These are phyloP conservation scores for Epizoanthus fatuus DNA, from an alignment of 92 coral and sea anemone genomes.

Conservation along the genomic window DNA sequence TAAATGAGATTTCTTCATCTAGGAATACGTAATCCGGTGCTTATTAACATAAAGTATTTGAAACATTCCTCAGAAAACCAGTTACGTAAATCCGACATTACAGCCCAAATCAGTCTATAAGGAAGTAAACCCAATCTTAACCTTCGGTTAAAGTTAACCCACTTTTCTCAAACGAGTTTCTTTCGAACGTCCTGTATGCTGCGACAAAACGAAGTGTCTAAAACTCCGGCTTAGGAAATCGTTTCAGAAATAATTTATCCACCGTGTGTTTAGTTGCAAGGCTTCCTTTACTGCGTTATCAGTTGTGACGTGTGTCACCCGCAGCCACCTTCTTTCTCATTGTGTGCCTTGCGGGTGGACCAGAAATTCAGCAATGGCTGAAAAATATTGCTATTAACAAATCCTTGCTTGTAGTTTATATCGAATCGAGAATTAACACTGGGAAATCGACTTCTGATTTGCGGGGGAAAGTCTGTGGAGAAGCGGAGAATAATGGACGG, in stretches of 20 bases:
- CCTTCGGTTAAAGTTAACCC: no score
- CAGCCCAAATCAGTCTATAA: no score
- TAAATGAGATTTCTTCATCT: no score
- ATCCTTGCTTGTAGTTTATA: neutral
- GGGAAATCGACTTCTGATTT: neutral
- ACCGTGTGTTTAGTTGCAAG: neutral
- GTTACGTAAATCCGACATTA: no score
- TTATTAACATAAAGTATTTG: no score
- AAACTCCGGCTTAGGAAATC: neutral
- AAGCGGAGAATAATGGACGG: neutral
- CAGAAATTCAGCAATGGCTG: neutral
- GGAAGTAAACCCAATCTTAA: no score
- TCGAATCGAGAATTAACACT: neutral
- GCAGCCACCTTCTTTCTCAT: slow-evolving; percentile 13
- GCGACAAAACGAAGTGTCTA: neutral
- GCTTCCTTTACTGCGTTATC: neutral
- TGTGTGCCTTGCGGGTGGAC: slow-evolving; percentile 16
- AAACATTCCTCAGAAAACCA: no score
- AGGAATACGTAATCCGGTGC: no score
- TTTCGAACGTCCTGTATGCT: neutral
- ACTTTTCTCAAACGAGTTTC: no score
- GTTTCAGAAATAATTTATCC: neutral
- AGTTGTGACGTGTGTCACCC: neutral
- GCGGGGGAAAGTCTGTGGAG: slow-evolving; percentile 1
- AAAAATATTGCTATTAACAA: neutral